Percentiles rank a stretch among this genome's conserved stretches.
Evolutionary conservation across 92 coral and sea anemone genomes (phyloP).

Genomic region (Epizoanthus stellaris): DNA sequence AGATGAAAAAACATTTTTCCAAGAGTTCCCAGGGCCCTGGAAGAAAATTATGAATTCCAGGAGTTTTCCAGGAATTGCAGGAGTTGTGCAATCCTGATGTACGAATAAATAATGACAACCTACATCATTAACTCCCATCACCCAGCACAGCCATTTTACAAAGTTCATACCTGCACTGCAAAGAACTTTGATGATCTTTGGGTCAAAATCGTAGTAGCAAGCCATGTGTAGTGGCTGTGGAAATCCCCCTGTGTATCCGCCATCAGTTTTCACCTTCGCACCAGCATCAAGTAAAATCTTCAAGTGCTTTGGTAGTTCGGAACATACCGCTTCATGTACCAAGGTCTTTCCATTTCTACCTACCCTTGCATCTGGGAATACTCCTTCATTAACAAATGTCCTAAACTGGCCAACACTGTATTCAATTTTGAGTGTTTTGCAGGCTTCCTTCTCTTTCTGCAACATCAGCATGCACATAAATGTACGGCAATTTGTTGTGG

Average conservation of each 20-base stretch:
- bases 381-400: slow-evolving; percentile 59
- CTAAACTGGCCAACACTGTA: slow-evolving; percentile 38
- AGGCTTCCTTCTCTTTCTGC: slow-evolving; percentile 58
- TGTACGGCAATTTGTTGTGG: slow-evolving; percentile 66
- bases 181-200: slow-evolving; percentile 64
- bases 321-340: slow-evolving; percentile 62
- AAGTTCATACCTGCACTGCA: slow-evolving; percentile 64
- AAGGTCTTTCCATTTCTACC: slow-evolving; percentile 51
- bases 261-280: slow-evolving; percentile 56
- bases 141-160: background rate
- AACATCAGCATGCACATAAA: slow-evolving; percentile 65
- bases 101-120: background rate
- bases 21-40: too few relatives aligned
- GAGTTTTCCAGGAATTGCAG: background rate
- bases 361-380: slow-evolving; percentile 64
- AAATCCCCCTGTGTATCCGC: slow-evolving; percentile 19
- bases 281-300: slow-evolving; percentile 64
- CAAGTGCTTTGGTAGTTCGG: slow-evolving; percentile 58
- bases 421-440: slow-evolving; percentile 46
- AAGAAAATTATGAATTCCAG: too few relatives aligned
- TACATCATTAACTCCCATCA: background rate
- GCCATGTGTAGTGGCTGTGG: slow-evolving; percentile 86
- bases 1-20: too few relatives aligned
- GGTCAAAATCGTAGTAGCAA: slow-evolving; percentile 68
- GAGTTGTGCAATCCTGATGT: background rate